Conservation (phyloP, 1,140 invertebrate species). For the Temnothorax nylanderi region DNA sequence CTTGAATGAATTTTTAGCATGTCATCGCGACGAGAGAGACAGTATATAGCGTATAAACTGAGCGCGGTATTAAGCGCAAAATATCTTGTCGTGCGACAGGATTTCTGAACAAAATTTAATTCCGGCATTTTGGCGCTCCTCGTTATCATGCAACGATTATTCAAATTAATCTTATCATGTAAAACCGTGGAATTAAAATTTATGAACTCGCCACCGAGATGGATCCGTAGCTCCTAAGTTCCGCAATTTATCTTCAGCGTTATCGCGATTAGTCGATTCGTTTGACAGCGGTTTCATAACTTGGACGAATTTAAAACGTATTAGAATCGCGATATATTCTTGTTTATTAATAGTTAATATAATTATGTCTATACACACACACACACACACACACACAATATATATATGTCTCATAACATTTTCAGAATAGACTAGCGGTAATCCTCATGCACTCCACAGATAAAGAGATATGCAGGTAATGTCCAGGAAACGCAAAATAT, state of each 20-base stretch:
- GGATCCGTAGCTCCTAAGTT: not conserved
- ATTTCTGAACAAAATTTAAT: constrained; percentile 17
- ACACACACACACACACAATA: too few relatives aligned
- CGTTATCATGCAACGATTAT: constrained; percentile 48
- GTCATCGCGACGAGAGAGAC: not conserved
- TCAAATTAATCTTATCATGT: constrained; percentile 29
- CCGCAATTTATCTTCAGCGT: not conserved
- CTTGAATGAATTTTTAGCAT: not conserved
- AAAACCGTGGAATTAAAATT: constrained; percentile 28
- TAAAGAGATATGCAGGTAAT: constrained; percentile 8
- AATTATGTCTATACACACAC: not conserved
- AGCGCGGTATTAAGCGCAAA: not conserved
- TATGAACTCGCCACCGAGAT: not conserved
- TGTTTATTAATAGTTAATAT: not conserved
- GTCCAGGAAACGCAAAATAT: not conserved
- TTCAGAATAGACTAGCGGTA: not conserved
- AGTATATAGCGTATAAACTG: not conserved
- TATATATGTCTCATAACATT: constrained; percentile 15
- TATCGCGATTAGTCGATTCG: not conserved
- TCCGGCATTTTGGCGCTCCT: not conserved
- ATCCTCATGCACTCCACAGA: not conserved
- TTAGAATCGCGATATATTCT: not conserved
- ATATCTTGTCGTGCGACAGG: not conserved
- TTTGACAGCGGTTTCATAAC: not conserved
- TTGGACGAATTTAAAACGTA: not conserved